Percentiles rank a stretch among this genome's conserved stretches.
Evolutionary conservation across 1,140 invertebrate genomes (phyloP).

Genomic region (Drosophila pallidifrons): DNA sequence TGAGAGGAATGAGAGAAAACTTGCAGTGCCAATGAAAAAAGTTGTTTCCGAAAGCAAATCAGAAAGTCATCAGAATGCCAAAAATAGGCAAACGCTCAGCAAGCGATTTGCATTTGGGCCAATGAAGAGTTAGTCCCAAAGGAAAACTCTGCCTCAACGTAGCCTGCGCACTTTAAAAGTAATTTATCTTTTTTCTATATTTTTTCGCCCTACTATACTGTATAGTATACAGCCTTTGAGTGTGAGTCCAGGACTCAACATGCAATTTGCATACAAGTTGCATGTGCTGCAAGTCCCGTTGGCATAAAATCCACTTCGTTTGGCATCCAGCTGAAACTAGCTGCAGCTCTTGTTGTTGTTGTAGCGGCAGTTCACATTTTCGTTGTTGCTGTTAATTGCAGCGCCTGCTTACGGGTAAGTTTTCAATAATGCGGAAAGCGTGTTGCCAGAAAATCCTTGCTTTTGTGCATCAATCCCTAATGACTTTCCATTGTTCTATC

Average conservation of each 20-base stretch:
- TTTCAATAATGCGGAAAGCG: constrained; percentile 73
- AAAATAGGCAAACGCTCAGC: constrained; percentile 49
- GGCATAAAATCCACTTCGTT: constrained; percentile 74
- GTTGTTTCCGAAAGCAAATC: constrained; percentile 75
- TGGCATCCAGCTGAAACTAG: constrained; percentile 49
- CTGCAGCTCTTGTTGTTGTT: constrained; percentile 27
- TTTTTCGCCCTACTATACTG: neutral
- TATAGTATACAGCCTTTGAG: constrained; percentile 2
- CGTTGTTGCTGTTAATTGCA: constrained; percentile 61
- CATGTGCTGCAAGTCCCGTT: constrained; percentile 57
- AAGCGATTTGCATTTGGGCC: constrained; percentile 67
- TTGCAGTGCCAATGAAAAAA: constrained; percentile 35
- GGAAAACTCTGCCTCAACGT: constrained; percentile 21
- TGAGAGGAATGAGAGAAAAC: constrained; percentile 21
- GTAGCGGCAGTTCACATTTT: neutral
- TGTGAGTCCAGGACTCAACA: constrained; percentile 46
- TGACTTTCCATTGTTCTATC: constrained; percentile 62
- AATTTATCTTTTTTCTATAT: constrained; percentile 64
- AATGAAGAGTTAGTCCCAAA: constrained; percentile 45
- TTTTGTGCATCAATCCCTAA: constrained; percentile 74
- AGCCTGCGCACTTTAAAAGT: constrained; percentile 74
- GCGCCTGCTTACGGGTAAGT: constrained; percentile 67
- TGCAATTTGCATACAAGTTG: constrained; percentile 82
- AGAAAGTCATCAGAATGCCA: constrained; percentile 75
- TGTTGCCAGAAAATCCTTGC: constrained; percentile 47